phyloP scores from a whole-genome alignment of 1,140 invertebrate genomes.

The Nebria ingens region DNA sequence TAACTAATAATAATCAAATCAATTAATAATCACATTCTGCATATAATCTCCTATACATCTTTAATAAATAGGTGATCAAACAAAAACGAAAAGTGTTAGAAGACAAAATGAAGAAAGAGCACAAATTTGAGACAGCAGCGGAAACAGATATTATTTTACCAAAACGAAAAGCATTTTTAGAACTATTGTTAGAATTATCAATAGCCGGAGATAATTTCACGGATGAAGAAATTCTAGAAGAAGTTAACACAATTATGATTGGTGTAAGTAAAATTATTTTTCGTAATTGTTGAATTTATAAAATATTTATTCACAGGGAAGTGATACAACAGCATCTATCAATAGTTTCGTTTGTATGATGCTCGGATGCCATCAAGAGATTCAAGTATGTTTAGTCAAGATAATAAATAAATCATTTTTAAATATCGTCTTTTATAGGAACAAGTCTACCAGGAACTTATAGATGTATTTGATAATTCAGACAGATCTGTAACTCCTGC shows the following conservation, averaged over 20 bases:
- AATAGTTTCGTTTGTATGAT: conserved; percentile 15
- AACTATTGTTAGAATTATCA: conserved; percentile 6
- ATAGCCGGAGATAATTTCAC: conserved; percentile 9
- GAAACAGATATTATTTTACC: neutral
- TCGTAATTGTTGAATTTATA: neutral
- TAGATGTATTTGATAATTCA: conserved; percentile 35
- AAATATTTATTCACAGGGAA: conserved; percentile 13
- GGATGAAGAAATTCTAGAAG: conserved; percentile 16
- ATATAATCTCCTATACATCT: neutral
- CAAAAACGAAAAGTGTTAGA: conserved; percentile 7
- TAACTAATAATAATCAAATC: too few relatives aligned
- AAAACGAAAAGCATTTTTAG: conserved; percentile 13
- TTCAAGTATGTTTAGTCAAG: conserved; percentile 16
- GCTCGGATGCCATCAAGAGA: conserved; percentile 20
- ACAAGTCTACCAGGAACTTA: conserved; percentile 44
- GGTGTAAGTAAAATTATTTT: conserved; percentile 10
- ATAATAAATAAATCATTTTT: neutral
- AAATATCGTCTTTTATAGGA: conserved; percentile 33
- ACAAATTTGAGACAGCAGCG: too few relatives aligned
- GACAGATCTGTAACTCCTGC: conserved; percentile 33
- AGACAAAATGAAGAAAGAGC: neutral
- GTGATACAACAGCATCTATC: conserved; percentile 16
- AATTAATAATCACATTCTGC: too few relatives aligned
- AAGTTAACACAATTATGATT: conserved; percentile 19
- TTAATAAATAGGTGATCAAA: conserved; percentile 10